A percentile compares a stretch with the other conserved stretches of the same genome.
Conservation (phyloP, 2,888 invertebrate genomes). For the Nomada goodeniana region DNA sequence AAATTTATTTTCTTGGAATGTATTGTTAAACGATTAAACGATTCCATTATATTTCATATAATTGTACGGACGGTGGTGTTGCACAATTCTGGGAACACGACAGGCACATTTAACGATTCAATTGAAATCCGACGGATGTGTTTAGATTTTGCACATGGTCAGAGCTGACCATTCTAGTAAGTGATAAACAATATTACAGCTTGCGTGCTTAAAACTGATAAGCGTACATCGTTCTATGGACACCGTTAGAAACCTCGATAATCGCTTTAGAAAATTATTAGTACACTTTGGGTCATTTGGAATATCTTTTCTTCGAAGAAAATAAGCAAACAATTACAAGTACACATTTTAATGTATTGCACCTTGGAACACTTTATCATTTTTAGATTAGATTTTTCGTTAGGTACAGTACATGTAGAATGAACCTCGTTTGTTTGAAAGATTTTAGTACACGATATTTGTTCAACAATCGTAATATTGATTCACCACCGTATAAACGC, state of each 20-base stretch:
- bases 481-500: not conserved
- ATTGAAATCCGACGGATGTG: conserved; percentile 49
- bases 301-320: not conserved
- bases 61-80: conserved; percentile 37
- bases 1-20: conserved; percentile 7
- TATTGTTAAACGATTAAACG: not conserved
- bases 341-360: no score
- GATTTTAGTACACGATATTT: not conserved
- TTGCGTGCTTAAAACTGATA: no score
- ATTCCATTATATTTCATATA: conserved; percentile 43
- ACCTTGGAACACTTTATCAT: not conserved
- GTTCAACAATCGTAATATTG: conserved; percentile 4
- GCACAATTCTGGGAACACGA: conserved; percentile 48
- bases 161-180: conserved; percentile 22
- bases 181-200: no score
- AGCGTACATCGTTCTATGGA: no score
- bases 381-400: not conserved
- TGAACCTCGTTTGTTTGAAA: not conserved
- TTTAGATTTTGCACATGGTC: conserved; percentile 55
- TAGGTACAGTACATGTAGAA: not conserved
- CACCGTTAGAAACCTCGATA: conserved; percentile 16
- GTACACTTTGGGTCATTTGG: not conserved
- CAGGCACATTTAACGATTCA: conserved; percentile 58
- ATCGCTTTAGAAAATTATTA: not conserved
- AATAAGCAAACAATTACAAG: no score